These are phyloP conservation scores for Athrips mouffetella DNA, from an alignment of 2,888 invertebrate genomes.

Conservation along the genomic window DNA sequence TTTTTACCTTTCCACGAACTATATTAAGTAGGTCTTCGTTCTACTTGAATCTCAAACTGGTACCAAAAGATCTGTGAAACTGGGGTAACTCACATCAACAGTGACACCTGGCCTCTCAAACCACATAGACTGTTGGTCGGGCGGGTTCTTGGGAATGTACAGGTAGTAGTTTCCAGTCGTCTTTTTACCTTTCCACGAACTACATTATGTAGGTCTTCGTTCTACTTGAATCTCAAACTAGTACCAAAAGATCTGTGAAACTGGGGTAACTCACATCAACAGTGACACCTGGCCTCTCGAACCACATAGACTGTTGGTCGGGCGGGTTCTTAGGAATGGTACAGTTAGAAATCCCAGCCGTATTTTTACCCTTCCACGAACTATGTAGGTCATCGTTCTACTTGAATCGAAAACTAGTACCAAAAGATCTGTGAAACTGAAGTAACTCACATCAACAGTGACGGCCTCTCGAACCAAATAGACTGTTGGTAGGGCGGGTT, in stretches of 20 bases:
- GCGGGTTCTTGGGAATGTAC: slow-evolving; percentile 86
- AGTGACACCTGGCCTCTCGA: slow-evolving; percentile 84
- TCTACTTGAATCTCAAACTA: slow-evolving; percentile 87
- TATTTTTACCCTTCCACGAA: slow-evolving; percentile 96
- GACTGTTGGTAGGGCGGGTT: slow-evolving; percentile 85
- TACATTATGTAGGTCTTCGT: no score
- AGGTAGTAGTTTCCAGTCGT: slow-evolving; percentile 90
- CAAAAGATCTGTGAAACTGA: slow-evolving; percentile 77
- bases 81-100: slow-evolving; percentile 85
- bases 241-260: slow-evolving; percentile 85
- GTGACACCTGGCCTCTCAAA: slow-evolving; percentile 86
- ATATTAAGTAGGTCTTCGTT: no score
- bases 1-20: no score
- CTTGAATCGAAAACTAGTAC: slow-evolving; percentile 87
- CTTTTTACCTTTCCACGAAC: slow-evolving; percentile 95
- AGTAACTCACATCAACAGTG: slow-evolving; percentile 86
- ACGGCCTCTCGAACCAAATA: slow-evolving; percentile 85
- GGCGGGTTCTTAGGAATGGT: slow-evolving; percentile 86
- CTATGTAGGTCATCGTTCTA: slow-evolving; percentile 87
- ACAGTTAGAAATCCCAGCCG: slow-evolving; percentile 89
- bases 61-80: no score
- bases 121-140: slow-evolving; percentile 84
- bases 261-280: slow-evolving; percentile 85
- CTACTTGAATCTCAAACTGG: no score
- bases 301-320: slow-evolving; percentile 84